Conservation (phyloP, 2,113 vertebrate genomes). For the Tilapia sparmanii region DNA sequence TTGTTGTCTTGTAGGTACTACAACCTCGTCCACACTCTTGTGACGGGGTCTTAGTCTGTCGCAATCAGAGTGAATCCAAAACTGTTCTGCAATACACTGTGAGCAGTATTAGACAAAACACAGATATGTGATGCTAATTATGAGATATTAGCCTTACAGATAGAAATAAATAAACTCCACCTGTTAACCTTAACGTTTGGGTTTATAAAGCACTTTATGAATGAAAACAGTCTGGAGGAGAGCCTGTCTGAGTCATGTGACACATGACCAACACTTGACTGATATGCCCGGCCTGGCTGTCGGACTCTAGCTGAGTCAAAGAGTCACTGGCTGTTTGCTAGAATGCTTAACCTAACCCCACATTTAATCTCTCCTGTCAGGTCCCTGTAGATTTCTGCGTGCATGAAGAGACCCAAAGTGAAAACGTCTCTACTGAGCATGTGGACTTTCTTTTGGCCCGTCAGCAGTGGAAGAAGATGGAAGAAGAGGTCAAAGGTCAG, state of each 20-base stretch:
- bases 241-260: background rate
- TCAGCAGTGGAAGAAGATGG: slow-evolving; percentile 67
- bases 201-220: background rate
- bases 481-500: slow-evolving; percentile 59
- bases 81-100: background rate
- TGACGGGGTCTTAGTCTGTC: background rate
- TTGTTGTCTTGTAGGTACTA: background rate
- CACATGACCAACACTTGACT: background rate
- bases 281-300: background rate
- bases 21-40: background rate
- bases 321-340: background rate
- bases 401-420: slow-evolving; percentile 37
- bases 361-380: background rate
- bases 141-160: background rate
- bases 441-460: slow-evolving; percentile 63
- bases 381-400: slow-evolving; percentile 45
- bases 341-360: background rate
- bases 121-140: background rate
- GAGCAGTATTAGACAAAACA: background rate
- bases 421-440: slow-evolving; percentile 63
- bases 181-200: background rate
- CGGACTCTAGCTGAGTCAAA: fast-evolving
- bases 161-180: background rate
- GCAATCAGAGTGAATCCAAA: background rate
- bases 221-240: background rate